phyloP scores from a whole-genome alignment of 2,113 vertebrate genomes.

The Halichoeres trimaculatus region DNA sequence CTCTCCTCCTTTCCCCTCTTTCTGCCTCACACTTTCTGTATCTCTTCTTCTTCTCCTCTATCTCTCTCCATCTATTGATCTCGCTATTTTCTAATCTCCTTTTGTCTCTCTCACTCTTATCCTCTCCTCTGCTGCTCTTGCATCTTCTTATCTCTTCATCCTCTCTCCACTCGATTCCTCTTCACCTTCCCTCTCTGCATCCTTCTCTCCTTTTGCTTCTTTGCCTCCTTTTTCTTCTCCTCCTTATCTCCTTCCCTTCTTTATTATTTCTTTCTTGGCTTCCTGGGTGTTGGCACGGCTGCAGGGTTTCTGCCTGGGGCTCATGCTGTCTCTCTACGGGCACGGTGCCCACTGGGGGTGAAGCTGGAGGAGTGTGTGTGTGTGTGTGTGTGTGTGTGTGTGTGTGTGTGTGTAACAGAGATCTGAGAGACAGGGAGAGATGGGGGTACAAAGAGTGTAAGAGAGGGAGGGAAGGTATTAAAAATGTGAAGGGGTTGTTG shows the following conservation, averaged over 20 bases:
- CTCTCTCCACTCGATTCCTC: constrained; percentile 40
- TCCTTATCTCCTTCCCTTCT: constrained; percentile 25
- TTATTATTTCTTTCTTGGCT: constrained; percentile 48
- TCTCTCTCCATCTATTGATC: constrained; percentile 67
- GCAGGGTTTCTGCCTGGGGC: constrained; percentile 58
- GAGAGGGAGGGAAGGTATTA: neutral
- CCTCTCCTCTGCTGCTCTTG: constrained; percentile 61
- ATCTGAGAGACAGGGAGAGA: constrained; percentile 24
- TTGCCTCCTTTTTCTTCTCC: neutral
- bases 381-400: constrained; percentile 29
- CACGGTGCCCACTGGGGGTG: constrained; percentile 61
- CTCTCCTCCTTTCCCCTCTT: constrained; percentile 46
- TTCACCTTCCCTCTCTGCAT: constrained; percentile 36
- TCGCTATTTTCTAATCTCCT: constrained; percentile 72
- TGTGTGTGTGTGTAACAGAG: constrained; percentile 25
- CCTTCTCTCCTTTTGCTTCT: constrained; percentile 14
- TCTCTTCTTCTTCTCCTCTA: constrained; percentile 52
- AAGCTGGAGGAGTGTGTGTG: constrained; percentile 47
- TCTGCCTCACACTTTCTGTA: constrained; percentile 59
- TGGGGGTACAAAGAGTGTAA: constrained; percentile 21
- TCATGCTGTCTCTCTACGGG: constrained; percentile 71
- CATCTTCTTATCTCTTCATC: constrained; percentile 75
- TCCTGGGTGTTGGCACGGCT: constrained; percentile 53
- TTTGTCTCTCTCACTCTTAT: constrained; percentile 52
- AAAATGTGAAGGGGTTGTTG: constrained; percentile 38